Evolutionary conservation across 2,888 invertebrate genomes (phyloP), one percentile per base, ranked within the genome.

Genomic region (Neoitamus cyanurus): DNA sequence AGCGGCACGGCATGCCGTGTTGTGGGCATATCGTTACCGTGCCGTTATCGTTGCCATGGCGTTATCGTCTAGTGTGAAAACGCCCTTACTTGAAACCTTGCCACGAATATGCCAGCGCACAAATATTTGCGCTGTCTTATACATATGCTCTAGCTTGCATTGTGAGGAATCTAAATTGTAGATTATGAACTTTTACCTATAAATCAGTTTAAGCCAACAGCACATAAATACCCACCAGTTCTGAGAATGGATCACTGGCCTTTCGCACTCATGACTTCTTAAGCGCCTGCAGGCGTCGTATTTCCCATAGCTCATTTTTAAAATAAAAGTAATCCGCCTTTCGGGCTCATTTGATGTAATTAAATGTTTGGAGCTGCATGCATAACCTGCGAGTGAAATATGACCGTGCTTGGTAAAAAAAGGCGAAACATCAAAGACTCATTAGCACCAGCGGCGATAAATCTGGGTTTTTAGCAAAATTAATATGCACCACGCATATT

Each of bases 361-460:
- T 70, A 31, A 70, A 70, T 34, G 58, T 58, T 58, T 70, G 6
- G n/a, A 25, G 30, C 34, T 70, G 30, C 70, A 34, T n/a, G n/a
- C 70, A 70, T 70, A 70, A 31, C 34, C 9, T 70, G 70, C 58
- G 58, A 58, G 25, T 70, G 31, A 34, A 70, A 31, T 30, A 34
- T 70, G 70, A 31, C 1, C 31, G 34, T 58, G 58, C 25, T 70
- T 28, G 11, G 34, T 3, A 30, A 70, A 70, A 31, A 70, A 70
- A 69, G 11, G 70, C 70, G 70, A 73, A 73, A 73, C 73, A 73
- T 73, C 73, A 73, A 73, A 73, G 34, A 20, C 37, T 73, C 73
- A 73, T 73, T 73, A 73, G 73, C 73, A 73, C 34, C 36, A 73
- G 37, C 37, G 36, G 37, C 37, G 20, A 73, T 73, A 73, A 73